Base-by-base conservation (phyloP, 2,888 invertebrate genomes). In the Phaonia tiefii region DNA sequence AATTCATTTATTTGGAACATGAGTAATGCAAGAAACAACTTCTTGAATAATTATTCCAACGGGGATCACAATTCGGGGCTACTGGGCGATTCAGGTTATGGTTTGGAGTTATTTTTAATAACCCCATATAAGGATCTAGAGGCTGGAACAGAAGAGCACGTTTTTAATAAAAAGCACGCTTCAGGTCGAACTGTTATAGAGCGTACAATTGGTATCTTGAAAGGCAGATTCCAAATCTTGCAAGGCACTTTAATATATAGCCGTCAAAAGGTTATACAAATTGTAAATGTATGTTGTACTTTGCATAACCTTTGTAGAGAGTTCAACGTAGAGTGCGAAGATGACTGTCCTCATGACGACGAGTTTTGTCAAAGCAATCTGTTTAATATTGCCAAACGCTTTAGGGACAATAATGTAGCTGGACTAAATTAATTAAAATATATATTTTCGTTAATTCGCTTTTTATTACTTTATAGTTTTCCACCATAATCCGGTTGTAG, bases 171-270 rank as follows among this genome's bases (percentile, higher is more conserved):
- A 56, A 10, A 13, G 4, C 71, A 80, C 22, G 44, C 70, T 11
- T 39, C 56, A 56, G 44, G 58, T n/a, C 67, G 74, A 49, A 77
- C 70, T 60, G 42, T 76, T 22, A 60, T 78, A 13, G 81, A 78
- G 71, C 49, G 74, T 17, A 74, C 51, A 11, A 72, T 74, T 20
- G 67, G 56, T 1, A 31, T 75, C 20, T 46, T 78, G 5, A 75
- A 78, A 78, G 78, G 67, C 42, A 37, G 60, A 26, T 69, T 74
- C 20, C 66, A 56, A 15, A 70, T 73, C 63, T 60, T 71, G 15
- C 46, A 25, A 42, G 4, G 10, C 1, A 37, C 44, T n/a, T 44
- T 65, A 15, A 31, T 49, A 20, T 76, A 76, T 37, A 39, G 46
- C 11, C 58, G 71, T n/a, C 44, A 42, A 49, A 77, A 77, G 49